phyloP scores from a whole-genome alignment of 37 sponge, comb jelly and placozoan species.

The Chondrilla cf. caribensis region DNA sequence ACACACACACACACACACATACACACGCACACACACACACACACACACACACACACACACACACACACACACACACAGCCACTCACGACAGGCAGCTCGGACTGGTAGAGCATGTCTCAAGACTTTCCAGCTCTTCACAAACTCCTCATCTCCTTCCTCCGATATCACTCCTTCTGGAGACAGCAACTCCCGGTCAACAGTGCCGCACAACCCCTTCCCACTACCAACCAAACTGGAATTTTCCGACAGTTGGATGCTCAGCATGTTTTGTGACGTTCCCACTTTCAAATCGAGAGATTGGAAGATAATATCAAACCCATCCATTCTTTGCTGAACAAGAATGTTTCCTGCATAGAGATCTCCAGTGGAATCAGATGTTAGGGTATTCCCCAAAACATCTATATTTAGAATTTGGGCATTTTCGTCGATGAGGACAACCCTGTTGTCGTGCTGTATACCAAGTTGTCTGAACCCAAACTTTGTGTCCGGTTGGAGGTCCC shows the following conservation, averaged over 20 bases:
- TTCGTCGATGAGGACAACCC: not conserved
- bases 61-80: not conserved
- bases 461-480: not conserved
- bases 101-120: not conserved
- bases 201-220: not conserved
- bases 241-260: not conserved
- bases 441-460: not conserved
- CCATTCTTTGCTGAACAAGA: not conserved
- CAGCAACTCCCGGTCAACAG: not conserved
- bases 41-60: too few species aligned
- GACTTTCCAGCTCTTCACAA: constrained; percentile 15
- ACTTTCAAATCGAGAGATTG: not conserved
- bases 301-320: constrained; percentile 1
- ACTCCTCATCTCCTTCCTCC: not conserved
- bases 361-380: not conserved
- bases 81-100: constrained; percentile 8
- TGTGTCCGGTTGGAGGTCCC: not conserved
- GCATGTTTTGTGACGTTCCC: not conserved
- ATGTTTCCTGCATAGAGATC: not conserved
- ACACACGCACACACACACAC: too few species aligned
- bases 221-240: not conserved
- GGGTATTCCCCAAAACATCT: not conserved
- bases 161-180: not conserved
- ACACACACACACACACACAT: too few species aligned
- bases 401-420: not conserved